Base-by-base conservation (phyloP, 1,140 invertebrate species). In the Reticulitermes speratus region DNA sequence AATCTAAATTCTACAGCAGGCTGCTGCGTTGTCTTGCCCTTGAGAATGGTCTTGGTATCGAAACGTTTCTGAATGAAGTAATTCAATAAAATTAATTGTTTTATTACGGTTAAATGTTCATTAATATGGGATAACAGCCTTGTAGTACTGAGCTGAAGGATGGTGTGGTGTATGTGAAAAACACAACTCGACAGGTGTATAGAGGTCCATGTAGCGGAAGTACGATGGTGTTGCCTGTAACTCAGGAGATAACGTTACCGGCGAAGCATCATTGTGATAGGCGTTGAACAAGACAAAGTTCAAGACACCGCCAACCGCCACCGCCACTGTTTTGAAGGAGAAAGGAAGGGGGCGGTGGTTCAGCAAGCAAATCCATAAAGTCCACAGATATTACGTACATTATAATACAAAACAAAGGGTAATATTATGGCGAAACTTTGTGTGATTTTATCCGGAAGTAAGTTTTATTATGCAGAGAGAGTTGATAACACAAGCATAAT, bases 361-460 rank as follows among this genome's bases (percentile, higher is more conserved):
- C 65, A 75, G 65, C 65, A 75, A 75, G 65, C 65, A 75, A 75
- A 75, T 75, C 65, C 65, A 75, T 75, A 75, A 75, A 75, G 25
- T 75, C n/a, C n/a, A 30, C 65, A 75, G 65, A 30, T 30, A 75
- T 75, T 75, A 75, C 65, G 7, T 75, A 75, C 65, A 75, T 75
- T 75, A 75, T 75, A 75, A 75, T 75, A 75, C 65, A 75, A 75
- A 75, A 75, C 65, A 75, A 75, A 75, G 65, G 65, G n/a, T 14
- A 75, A 75, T 75, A 75, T 75, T 75, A 75, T 75, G 65, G 65
- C 65, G 25, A 30, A 75, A 75, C 65, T 75, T 75, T 75, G 65
- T 75, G 65, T 75, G 65, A 75, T 75, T 75, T 75, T 75, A 75
- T 75, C 65, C 65, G 65, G 65, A 75, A 75, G 16, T 75, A 14